A percentile compares a stretch with the other conserved stretches of the same genome.
Evolutionary conservation across 2,888 invertebrate species (phyloP).

Genomic region (Amphipyra berbera): DNA sequence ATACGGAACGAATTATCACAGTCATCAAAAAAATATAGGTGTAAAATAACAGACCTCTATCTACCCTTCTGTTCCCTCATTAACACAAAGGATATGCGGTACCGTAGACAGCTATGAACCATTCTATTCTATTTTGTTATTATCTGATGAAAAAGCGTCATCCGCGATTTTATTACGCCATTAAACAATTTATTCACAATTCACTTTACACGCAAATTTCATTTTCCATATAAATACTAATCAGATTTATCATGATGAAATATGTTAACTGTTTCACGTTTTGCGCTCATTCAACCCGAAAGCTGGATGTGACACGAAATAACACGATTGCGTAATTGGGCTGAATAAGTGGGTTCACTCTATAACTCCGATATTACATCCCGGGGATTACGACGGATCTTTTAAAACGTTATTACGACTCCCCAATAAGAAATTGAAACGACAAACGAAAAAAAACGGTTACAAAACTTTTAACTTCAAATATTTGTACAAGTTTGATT

Average conservation of each 20-base stretch:
- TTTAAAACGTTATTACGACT: slow-evolving; percentile 43
- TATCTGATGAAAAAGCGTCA: slow-evolving; percentile 42
- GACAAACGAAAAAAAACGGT: slow-evolving; percentile 41
- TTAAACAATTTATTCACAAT: slow-evolving; percentile 46
- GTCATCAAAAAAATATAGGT: too few relatives aligned
- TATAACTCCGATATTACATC: slow-evolving; percentile 17
- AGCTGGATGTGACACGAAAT: slow-evolving; percentile 44
- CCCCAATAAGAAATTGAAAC: slow-evolving; percentile 63
- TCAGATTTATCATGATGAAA: slow-evolving; percentile 54
- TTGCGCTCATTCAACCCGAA: slow-evolving; percentile 37
- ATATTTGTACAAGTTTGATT: slow-evolving; percentile 81
- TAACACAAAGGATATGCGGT: too few relatives aligned
- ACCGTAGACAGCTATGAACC: too few relatives aligned
- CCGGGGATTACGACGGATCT: slow-evolving; percentile 13
- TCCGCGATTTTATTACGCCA: slow-evolving; percentile 42
- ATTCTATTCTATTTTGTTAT: not conserved
- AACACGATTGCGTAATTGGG: slow-evolving; percentile 41
- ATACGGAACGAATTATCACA: too few relatives aligned
- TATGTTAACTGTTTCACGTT: slow-evolving; percentile 56
- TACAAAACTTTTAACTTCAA: slow-evolving; percentile 73
- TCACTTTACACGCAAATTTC: slow-evolving; percentile 43
- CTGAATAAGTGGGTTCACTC: slow-evolving; percentile 46
- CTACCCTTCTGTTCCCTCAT: too few relatives aligned
- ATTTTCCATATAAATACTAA: slow-evolving; percentile 52
- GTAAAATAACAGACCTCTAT: too few relatives aligned